Percentiles rank a stretch among this genome's conserved stretches.
These are phyloP conservation scores for Hyalella azteca DNA, from an alignment of 2,888 invertebrate genomes.

Conservation along the genomic window DNA sequence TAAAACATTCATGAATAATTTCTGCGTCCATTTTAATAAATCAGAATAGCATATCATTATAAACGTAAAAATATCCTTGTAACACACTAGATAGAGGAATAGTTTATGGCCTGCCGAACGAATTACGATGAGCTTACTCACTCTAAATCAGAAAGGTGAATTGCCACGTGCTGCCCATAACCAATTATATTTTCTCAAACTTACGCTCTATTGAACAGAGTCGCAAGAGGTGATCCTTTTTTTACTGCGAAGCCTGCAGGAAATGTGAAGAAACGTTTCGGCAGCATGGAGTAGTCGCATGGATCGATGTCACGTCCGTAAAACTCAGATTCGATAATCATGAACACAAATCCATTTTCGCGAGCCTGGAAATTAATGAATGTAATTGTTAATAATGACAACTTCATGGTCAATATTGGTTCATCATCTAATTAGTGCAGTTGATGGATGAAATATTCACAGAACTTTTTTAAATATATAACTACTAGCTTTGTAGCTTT, in stretches of 20 bases:
- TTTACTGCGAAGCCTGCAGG: slow-evolving; percentile 39
- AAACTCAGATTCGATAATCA: slow-evolving; percentile 30
- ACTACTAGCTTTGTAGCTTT: not conserved
- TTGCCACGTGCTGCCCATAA: not conserved
- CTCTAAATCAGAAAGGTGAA: not conserved
- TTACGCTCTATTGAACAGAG: slow-evolving; percentile 42
- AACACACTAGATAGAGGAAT: not conserved
- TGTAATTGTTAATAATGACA: not conserved
- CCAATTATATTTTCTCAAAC: slow-evolving; percentile 3
- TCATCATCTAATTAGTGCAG: not conserved
- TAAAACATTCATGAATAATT: not conserved
- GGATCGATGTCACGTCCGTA: slow-evolving; percentile 2
- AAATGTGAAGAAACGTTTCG: slow-evolving; percentile 35
- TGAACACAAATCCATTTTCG: slow-evolving; percentile 39
- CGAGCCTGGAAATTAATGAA: not conserved
- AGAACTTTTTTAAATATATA: not conserved
- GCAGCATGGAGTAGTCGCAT: slow-evolving; percentile 35
- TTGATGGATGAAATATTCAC: not conserved
- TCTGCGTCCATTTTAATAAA: not conserved
- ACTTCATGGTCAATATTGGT: not conserved
- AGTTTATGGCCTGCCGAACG: not conserved
- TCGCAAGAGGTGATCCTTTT: slow-evolving; percentile 42
- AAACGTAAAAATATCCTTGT: not conserved
- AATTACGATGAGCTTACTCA: not conserved
- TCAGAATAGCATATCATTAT: not conserved